Evolutionary conservation across 2,113 vertebrate species (phyloP).

Genomic region (Paedocypris sp.): DNA sequence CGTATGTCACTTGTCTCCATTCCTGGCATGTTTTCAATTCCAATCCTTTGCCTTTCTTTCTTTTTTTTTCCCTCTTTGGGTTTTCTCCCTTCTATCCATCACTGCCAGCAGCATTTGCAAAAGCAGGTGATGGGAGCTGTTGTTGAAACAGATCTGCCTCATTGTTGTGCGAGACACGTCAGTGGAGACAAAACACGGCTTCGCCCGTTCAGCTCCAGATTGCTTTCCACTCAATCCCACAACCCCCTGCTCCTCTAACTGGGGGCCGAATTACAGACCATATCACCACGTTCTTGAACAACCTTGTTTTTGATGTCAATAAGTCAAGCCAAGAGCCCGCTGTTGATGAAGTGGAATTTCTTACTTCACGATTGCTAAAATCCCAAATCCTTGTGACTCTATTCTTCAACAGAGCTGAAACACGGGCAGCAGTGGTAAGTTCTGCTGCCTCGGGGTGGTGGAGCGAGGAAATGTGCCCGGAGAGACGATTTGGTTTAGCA

Average conservation of each 20-base stretch:
- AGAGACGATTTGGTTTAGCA: too few species aligned
- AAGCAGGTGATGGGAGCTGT: constrained; percentile 42
- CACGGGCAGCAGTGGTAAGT: too few species aligned
- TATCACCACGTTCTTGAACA: constrained; percentile 10
- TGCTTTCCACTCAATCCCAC: constrained; percentile 30
- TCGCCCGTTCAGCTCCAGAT: constrained; percentile 22
- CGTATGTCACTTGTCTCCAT: constrained; percentile 40
- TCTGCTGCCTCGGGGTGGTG: too few species aligned
- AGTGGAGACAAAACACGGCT: constrained; percentile 27
- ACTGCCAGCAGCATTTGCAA: constrained; percentile 31
- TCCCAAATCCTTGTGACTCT: too few species aligned
- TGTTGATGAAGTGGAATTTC: constrained; percentile 16
- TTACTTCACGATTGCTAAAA: constrained; percentile 12
- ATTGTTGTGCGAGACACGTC: constrained; percentile 52
- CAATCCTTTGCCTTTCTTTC: constrained; percentile 27
- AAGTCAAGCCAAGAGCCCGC: not conserved
- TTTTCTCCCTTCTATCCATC: constrained; percentile 46
- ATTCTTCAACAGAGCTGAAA: too few species aligned
- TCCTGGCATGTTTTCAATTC: constrained; percentile 34
- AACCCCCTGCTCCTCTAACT: constrained; percentile 17
- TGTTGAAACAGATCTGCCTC: constrained; percentile 44
- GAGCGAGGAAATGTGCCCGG: too few species aligned
- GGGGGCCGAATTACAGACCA: constrained; percentile 6
- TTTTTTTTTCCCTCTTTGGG: constrained; percentile 22
- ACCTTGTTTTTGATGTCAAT: constrained; percentile 20